Conservation (phyloP, 2,113 vertebrate genomes). For the Anhinga anhinga region DNA sequence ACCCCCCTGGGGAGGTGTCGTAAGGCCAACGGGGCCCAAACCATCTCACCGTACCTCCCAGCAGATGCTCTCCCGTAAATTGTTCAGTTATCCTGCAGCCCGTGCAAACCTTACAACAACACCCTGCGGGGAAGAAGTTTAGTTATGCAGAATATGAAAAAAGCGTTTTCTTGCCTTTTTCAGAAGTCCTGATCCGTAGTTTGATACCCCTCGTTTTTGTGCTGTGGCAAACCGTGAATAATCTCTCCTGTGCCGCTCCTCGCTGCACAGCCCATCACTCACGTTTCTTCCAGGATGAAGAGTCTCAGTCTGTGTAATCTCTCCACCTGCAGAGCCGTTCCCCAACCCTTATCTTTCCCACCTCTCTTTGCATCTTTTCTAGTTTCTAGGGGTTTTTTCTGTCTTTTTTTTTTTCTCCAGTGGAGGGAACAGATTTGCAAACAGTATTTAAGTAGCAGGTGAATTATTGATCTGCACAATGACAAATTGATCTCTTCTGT, state of each 20-base stretch:
- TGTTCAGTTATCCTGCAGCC: background rate
- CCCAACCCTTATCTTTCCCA: background rate
- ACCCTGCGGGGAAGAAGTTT: rapidly evolving
- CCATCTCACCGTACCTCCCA: background rate
- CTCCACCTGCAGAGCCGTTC: background rate
- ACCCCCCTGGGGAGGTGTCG: background rate
- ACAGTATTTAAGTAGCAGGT: slow-evolving; percentile 23
- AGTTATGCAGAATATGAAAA: background rate
- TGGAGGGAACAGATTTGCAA: slow-evolving; percentile 2
- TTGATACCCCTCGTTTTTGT: background rate
- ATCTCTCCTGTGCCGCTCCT: background rate
- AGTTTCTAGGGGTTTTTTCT: background rate
- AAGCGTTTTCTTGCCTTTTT: background rate
- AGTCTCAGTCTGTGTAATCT: background rate
- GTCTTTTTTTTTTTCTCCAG: background rate
- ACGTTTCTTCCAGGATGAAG: background rate
- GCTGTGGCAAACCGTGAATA: background rate
- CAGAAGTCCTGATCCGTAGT: rapidly evolving
- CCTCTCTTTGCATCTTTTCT: background rate
- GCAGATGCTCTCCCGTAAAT: background rate
- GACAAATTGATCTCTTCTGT: slow-evolving; percentile 44
- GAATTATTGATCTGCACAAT: slow-evolving; percentile 29
- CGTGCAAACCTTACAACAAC: background rate
- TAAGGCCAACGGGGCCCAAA: background rate
- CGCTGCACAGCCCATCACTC: background rate